phyloP scores from a whole-genome alignment of 1,140 invertebrate genomes.

The Caenorhabditis elegans region WBcel235 BX284604.4:8512501-8513000 shows the following conservation, averaged over 20 bases:
- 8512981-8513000: not conserved
- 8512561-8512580: no score
- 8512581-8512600: no score
- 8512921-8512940: not conserved
- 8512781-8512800: not conserved
- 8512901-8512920: not conserved
- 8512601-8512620: no score
- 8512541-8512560: no score
- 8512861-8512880: no score
- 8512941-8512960: not conserved
- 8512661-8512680: no score
- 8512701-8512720: not conserved
- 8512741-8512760: slow-evolving; percentile 16
- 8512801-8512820: not conserved
- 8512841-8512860: not conserved
- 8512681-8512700: not conserved
- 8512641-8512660: no score
- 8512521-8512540: no score
- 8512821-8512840: not conserved
- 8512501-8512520: no score
- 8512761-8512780: slow-evolving; percentile 32
- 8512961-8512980: not conserved
- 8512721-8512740: not conserved
- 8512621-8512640: no score
- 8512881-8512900: no score